Evolutionary conservation across 1,140 invertebrate genomes (phyloP), one percentile per base, ranked within the genome.

Genomic region (Lineus longissimus): DNA sequence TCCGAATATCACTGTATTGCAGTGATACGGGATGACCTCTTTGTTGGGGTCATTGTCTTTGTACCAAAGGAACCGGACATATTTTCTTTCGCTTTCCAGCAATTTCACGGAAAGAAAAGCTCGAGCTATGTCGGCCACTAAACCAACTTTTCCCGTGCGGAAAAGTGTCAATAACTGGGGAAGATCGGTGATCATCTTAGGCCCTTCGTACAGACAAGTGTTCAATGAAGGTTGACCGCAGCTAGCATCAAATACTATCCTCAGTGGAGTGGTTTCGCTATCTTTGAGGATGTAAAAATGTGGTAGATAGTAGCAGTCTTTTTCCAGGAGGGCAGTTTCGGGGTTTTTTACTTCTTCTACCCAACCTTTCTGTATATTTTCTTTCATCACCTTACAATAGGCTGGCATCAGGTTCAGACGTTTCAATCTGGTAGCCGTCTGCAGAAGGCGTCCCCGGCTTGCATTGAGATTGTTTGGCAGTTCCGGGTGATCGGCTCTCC

Each of bases 21-120:
- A 67, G 58, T 27, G 47, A 27, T 51, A 51, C n/a, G 47, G 47
- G 6, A 51, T n/a, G 6, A 51, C n/a, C 25, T 27, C 19, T n/a
- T 51, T 51, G 4, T 6, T 51, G 6, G 25, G n/a, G n/a, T 51
- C 47, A 27, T 51, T 51, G 25, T 51, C 25, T n/a, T 51, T 27
- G 47, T 51, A n/a, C 47, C 47, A 51, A 9, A 51, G 47, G n/a
- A 51, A 51, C 6, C 25, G 47, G n/a, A 51, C 47, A n/a, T 23
- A 51, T n/a, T 51, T 51, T n/a, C 47, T 51, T 9, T 51, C 47
- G 4, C 4, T 6, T 6, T 51, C 47, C 25, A 51, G 25, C n/a
- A 51, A n/a, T n/a, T 19, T 23, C 4, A 51, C 25, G 47, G 47
- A 51, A 19, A 51, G 47, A 27, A 51, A 51, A 23, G 47, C 47